Evolutionary conservation across 53 echinoderm and acorn worm genomes (phyloP).

Genomic region (Holothuria leucospilota): DNA sequence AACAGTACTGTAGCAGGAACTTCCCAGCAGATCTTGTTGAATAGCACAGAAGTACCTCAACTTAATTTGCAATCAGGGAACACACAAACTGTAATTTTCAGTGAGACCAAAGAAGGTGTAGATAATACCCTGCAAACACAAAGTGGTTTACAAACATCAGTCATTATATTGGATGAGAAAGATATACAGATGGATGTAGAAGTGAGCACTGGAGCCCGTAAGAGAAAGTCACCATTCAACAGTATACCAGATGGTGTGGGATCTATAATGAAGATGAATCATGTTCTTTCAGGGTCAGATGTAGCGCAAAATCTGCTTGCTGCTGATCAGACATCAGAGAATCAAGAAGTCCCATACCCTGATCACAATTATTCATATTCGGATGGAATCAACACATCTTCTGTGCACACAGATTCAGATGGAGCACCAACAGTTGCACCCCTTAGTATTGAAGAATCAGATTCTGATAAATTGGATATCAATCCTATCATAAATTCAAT

Average conservation of each 20-base stretch:
- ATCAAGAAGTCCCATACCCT: slow-evolving; percentile 62
- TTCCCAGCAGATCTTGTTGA: neutral
- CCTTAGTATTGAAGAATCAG: slow-evolving; percentile 35
- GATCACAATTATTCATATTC: slow-evolving; percentile 88
- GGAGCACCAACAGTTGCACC: slow-evolving; percentile 60
- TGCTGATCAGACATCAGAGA: neutral
- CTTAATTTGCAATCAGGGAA: neutral
- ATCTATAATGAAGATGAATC: slow-evolving; percentile 45
- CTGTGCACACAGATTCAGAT: slow-evolving; percentile 61
- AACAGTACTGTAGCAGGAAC: neutral
- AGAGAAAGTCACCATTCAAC: slow-evolving; percentile 14
- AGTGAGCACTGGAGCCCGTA: slow-evolving; percentile 33
- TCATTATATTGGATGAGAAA: slow-evolving; percentile 32
- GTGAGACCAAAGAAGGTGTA: slow-evolving; percentile 14
- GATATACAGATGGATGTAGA: slow-evolving; percentile 51
- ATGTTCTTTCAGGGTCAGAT: neutral
- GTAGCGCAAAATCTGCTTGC: neutral
- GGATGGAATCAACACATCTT: slow-evolving; percentile 28
- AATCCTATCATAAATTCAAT: slow-evolving; percentile 61
- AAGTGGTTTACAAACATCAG: slow-evolving; percentile 28
- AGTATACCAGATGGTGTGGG: slow-evolving; percentile 22
- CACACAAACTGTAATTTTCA: neutral
- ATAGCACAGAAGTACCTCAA: neutral
- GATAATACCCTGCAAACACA: neutral
- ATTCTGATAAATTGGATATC: slow-evolving; percentile 47